These are phyloP conservation scores for Melinaea menophilus DNA, from an alignment of 2,888 invertebrate species.

Conservation along the genomic window DNA sequence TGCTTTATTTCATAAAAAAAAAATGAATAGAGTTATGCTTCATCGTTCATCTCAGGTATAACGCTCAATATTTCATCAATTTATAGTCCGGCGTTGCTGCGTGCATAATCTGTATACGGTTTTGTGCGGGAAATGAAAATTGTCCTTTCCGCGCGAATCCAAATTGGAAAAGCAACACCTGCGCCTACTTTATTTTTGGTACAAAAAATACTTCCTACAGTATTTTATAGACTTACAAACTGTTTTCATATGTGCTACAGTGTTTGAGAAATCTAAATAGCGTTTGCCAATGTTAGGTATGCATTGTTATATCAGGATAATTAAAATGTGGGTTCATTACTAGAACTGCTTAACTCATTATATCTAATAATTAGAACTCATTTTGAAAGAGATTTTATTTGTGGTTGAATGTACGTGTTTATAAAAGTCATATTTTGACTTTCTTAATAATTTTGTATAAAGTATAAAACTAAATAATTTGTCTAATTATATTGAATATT, in stretches of 20 bases:
- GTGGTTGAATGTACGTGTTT: background rate
- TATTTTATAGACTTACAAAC: constrained; percentile 34
- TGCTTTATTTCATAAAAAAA: background rate
- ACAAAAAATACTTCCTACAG: constrained; percentile 40
- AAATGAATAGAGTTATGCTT: background rate
- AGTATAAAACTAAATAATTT: too few relatives aligned
- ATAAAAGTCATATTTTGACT: background rate
- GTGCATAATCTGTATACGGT: constrained; percentile 32
- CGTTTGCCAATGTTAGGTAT: constrained; percentile 1
- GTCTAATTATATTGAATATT: too few relatives aligned
- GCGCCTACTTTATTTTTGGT: constrained; percentile 41
- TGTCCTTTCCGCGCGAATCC: constrained; percentile 46
- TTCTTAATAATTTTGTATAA: too few relatives aligned
- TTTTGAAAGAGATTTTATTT: background rate
- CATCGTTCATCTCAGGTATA: background rate
- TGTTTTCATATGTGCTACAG: constrained; percentile 21
- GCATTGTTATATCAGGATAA: constrained; percentile 1
- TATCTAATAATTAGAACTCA: background rate
- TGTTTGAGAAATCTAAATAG: constrained; percentile 11
- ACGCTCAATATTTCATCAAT: constrained; percentile 13
- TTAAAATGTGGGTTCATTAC: constrained; percentile 4
- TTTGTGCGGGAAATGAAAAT: constrained; percentile 49
- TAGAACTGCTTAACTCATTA: constrained; percentile 1
- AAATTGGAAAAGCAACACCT: constrained; percentile 64
- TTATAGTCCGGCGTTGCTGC: constrained; percentile 21